phyloP scores from a whole-genome alignment of 2,797 vertebrate species.

The Scyliorhinus canicula region DNA sequence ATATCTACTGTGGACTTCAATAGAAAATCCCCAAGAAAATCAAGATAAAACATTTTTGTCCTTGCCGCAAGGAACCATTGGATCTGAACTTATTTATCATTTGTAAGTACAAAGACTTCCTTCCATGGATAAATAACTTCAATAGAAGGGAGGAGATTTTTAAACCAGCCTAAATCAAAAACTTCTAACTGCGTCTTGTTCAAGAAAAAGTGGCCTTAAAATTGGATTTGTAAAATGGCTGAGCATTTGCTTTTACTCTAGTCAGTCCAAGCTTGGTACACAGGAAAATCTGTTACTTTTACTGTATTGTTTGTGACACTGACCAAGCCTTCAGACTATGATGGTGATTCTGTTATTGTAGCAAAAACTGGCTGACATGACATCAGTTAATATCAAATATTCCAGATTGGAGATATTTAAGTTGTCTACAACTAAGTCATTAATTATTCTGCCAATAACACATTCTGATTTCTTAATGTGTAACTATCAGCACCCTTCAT shows the following conservation, averaged over 20 bases:
- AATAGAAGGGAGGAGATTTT: neutral
- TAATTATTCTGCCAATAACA: too few relatives aligned
- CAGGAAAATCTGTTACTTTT: neutral
- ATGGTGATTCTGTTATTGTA: neutral
- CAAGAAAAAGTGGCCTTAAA: neutral
- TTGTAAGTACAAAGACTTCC: neutral
- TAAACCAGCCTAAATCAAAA: neutral
- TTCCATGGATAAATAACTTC: neutral
- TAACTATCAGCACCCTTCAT: too few relatives aligned
- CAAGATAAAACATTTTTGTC: neutral
- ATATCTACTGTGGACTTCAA: neutral
- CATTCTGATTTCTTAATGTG: too few relatives aligned
- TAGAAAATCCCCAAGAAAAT: neutral
- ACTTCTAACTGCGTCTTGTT: neutral
- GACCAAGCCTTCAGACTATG: neutral
- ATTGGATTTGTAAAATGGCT: neutral
- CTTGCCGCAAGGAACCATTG: neutral
- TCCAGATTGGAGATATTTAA: neutral
- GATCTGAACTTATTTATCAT: neutral
- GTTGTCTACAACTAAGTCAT: neutral
- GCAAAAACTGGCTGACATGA: neutral
- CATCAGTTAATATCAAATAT: neutral
- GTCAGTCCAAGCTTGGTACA: neutral
- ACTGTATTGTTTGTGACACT: neutral
- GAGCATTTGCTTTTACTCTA: neutral